Evolutionary conservation across 1,140 invertebrate genomes (phyloP).

Genomic region (Linepithema humile): DNA sequence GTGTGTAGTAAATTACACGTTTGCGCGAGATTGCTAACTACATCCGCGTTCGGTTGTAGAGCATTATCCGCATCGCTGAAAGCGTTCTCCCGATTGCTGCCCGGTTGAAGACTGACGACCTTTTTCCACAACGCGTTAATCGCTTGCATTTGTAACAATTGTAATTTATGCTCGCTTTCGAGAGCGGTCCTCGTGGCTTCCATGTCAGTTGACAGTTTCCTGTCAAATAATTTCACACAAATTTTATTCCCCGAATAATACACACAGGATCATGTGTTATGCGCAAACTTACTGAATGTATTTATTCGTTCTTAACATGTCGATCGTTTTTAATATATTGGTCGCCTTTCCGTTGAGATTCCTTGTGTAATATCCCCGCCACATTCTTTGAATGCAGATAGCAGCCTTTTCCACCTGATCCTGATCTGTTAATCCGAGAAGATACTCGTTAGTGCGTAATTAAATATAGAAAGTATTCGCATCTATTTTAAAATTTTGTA

Average conservation of each 20-base stretch:
- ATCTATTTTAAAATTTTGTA: conserved; percentile 45
- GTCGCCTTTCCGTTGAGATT: conserved; percentile 91
- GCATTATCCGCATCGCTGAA: conserved; percentile 71
- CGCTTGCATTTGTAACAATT: conserved; percentile 94
- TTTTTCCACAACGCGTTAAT: conserved; percentile 96
- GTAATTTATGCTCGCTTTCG: conserved; percentile 93
- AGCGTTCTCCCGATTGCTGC: conserved; percentile 68
- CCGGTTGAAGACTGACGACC: conserved; percentile 89
- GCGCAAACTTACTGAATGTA: conserved; percentile 91
- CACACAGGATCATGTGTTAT: neutral
- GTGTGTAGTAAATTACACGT: conserved; percentile 83
- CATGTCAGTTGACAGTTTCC: conserved; percentile 92
- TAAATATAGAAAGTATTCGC: neutral
- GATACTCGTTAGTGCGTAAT: neutral
- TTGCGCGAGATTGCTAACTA: conserved; percentile 85
- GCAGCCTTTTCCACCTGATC: conserved; percentile 86
- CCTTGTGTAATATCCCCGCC: conserved; percentile 93
- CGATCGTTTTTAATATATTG: conserved; percentile 90
- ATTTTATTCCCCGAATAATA: conserved; percentile 5
- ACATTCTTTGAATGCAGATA: conserved; percentile 93
- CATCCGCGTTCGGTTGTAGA: conserved; percentile 82
- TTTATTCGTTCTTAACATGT: conserved; percentile 92
- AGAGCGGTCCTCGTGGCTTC: conserved; percentile 91
- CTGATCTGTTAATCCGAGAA: conserved; percentile 66
- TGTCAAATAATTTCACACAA: conserved; percentile 74